Base-by-base conservation (phyloP, 2,888 invertebrate genomes). In the Caenorhabditis sp. region DNA sequence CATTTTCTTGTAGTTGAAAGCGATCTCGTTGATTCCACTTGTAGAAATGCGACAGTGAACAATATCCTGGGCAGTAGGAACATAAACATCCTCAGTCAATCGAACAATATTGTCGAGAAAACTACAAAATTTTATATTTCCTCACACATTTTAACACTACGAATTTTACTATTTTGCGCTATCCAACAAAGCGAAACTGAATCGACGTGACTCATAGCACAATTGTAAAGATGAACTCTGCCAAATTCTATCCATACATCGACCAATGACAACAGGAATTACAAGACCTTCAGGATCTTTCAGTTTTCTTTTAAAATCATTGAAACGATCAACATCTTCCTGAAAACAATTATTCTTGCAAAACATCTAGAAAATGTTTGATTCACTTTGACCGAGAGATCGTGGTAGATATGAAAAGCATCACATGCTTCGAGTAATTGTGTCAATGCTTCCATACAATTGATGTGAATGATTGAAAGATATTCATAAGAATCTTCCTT, bases 11-110 rank as follows among this genome's bases (percentile, higher is more conserved):
- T 79, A 73, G 17, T 59, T 66, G 59, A 83, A 83, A 0, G 63
- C 67, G 14, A 83, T 67, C 26, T 81, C 77, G 26, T 75, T 74
- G 26, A 81, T 81, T 26, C 83, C 83, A 0, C 75, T 77, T 0
- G 83, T 83, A 0, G 78, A 71, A 55, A 75, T 73, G 4, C 83
- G 69, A 58, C 83, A 81, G 26, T 78, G 92, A 17, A 83, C 72
- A 54, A 83, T 81, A 61, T 83, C 83, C 43, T 81, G 81, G n/a
- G 71, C 69, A 8, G 77, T 82, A 14, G 83, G 83, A 10, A 73
- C 62, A 55, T 81, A 83, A 31, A 66, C 68, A 27, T 76, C 75
- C 27, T 77, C 81, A 0, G 79, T 73, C 1, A 83, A 58, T 2
- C 83, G 72, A 31, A 68, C 70, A 19, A 83, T 69, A 57, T 80